phyloP scores from a whole-genome alignment of 2,797 vertebrate species.

The Simalia tracyae region DNA sequence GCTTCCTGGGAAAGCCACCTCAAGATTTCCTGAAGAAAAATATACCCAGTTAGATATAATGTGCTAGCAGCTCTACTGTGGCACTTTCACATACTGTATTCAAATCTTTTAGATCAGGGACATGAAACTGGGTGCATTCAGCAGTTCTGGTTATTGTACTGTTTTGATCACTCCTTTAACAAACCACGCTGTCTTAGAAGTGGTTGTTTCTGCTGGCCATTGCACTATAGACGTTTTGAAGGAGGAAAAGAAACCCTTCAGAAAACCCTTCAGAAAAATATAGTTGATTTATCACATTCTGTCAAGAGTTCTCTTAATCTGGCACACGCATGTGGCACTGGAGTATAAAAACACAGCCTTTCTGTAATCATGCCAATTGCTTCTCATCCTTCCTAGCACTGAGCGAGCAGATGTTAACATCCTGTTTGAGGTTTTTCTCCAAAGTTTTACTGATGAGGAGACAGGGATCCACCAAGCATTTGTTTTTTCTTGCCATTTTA shows the following conservation, averaged over 20 bases:
- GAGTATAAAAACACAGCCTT: conserved; percentile 65
- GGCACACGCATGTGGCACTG: conserved; percentile 74
- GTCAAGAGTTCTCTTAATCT: conserved; percentile 67
- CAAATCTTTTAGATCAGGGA: conserved; percentile 63
- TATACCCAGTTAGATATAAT: conserved; percentile 53
- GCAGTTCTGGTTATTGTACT: conserved; percentile 61
- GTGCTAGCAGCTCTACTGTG: conserved; percentile 66
- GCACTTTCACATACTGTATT: conserved; percentile 51
- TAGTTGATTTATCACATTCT: conserved; percentile 62
- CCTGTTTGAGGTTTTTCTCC: conserved; percentile 54
- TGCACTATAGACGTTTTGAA: conserved; percentile 74
- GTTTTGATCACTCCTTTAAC: conserved; percentile 72
- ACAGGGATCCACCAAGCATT: conserved; percentile 54
- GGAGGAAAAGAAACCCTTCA: conserved; percentile 54
- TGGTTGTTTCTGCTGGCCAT: conserved; percentile 70
- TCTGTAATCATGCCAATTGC: conserved; percentile 55
- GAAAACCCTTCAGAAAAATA: conserved; percentile 33
- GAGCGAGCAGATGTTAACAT: conserved; percentile 71
- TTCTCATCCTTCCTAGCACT: conserved; percentile 72
- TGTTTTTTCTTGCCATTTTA: conserved; percentile 67
- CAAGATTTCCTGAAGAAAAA: conserved; percentile 38
- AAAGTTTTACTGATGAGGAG: conserved; percentile 57
- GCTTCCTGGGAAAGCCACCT: conserved; percentile 48
- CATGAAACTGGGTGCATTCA: conserved; percentile 63
- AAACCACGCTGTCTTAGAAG: conserved; percentile 65